phyloP scores from a whole-genome alignment of 2,113 vertebrate species.

The Thunnus maccoyii region DNA sequence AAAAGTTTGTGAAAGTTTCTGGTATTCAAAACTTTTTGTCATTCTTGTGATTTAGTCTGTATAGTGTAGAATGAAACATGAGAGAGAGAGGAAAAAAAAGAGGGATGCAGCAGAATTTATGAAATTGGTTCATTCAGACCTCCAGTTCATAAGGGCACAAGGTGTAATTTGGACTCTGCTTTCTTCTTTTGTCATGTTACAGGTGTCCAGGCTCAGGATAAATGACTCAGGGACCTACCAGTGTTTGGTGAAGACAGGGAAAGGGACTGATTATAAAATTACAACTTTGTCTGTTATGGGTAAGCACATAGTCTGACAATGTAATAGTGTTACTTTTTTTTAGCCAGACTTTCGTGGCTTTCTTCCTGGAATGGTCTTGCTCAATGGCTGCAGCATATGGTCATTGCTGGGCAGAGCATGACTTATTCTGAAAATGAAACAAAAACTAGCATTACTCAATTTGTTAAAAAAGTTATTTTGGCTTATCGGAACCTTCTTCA shows the following conservation, averaged over 20 bases:
- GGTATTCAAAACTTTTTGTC: too few relatives aligned
- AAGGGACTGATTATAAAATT: conserved; percentile 89
- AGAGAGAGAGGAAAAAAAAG: too few relatives aligned
- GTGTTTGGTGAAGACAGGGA: conserved; percentile 84
- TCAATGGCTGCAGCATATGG: background rate
- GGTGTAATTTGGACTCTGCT: background rate
- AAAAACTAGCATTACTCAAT: conserved; percentile 24
- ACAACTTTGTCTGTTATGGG: conserved; percentile 88
- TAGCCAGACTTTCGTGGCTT: background rate
- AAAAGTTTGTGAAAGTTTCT: too few relatives aligned
- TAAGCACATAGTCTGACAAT: conserved; percentile 64
- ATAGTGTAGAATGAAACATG: too few relatives aligned
- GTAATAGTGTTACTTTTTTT: background rate
- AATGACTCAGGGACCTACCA: conserved; percentile 89
- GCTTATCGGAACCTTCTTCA: background rate
- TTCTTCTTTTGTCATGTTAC: conserved; percentile 65
- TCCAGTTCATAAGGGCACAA: background rate
- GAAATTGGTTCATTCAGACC: background rate
- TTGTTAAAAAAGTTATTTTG: background rate
- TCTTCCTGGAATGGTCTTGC: conserved; percentile 6
- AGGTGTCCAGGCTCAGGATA: conserved; percentile 85
- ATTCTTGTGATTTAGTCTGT: too few relatives aligned
- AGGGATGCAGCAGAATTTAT: background rate
- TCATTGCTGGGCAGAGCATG: conserved; percentile 48
- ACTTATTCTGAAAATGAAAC: conserved; percentile 53